Evolutionary conservation across 1,140 invertebrate genomes (phyloP), one percentile per base, ranked within the genome.

Genomic region (Leptopilina clavipes): DNA sequence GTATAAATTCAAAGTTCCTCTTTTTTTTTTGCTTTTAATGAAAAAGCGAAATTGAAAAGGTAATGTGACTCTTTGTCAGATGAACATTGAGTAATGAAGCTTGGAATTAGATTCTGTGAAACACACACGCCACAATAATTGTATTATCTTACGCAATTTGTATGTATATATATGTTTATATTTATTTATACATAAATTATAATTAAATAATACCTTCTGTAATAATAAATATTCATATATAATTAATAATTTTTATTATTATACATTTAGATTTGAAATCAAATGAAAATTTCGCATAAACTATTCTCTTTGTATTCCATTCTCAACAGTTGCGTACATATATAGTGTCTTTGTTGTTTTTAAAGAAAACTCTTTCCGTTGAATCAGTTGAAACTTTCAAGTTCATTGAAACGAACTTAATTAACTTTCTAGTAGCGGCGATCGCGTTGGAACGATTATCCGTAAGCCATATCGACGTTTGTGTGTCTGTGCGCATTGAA

Each of bases 401-500:
- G 83, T 86, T 86, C 84, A 83, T 82, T 84, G 76, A 80, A 80
- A 86, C 81, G 76, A 82, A 76, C 75, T 86, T 84, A 84, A 85
- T 85, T 81, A 86, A 83, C 79, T 83, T 82, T 82, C 78, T 74
- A 78, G 44, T 76, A 22, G 52, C 76, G 45, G 7, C 25, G 22
- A 65, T 31, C 77, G 56, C 73, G 72, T 75, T 54, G 25, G 45
- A 45, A 19, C 78, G 74, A 80, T 80, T 82, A 80, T 78, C 76
- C 71, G 48, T 72, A 74, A 76, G 44, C 74, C 52, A 31, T 76
- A 65, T 76, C 56, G 76, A 56, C 73, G 73, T 77, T 73, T 73
- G 72, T 54, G 70, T 43, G 48, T 14, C 2, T 40, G 25, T 5
- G 25, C 25, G 22, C 56, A 65, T 31, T 65, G 22, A 65, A 65